Base-by-base conservation (phyloP, 1,140 invertebrate species). In the Muscidifurax raptorellus region DNA sequence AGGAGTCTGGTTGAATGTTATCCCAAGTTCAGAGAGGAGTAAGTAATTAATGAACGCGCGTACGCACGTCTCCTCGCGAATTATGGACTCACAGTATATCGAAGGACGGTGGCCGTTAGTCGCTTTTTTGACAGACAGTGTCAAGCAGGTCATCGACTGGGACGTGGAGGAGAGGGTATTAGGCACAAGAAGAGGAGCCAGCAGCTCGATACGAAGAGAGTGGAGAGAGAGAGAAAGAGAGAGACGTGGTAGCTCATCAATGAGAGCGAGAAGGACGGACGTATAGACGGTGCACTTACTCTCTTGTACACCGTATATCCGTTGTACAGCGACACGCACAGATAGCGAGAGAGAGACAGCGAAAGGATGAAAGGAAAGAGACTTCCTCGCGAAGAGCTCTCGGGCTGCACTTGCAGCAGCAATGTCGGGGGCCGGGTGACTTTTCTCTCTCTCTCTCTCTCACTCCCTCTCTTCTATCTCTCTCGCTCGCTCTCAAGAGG, bases 71-170 rank as follows among this genome's bases (percentile, higher is more conserved):
- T 40, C 36, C 36, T 10, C 7, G 36, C 7, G 7, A 40, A 40
- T 9, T 6, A 40, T 40, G 36, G 36, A 40, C 7, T 40, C 36
- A 10, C 7, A 40, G 36, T 40, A 40, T 40, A 40, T 40, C 28
- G 27, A 81, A 74, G 30, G 32, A 64, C 72, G 82, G 30, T 36
- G 30, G 1, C 28, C 10, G 30, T 25, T 3, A 44, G 28, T 15
- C 18, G 82, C 66, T 22, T 78, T 84, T 84, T 84, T 84, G 83
- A 84, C 83, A 84, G 44, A 27, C 44, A 47, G 40, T 84, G 77
- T 84, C 83, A 80, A 84, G 30, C 76, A 32, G 77, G 77, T 84
- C 83, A 84, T 84, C 83, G 83, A 84, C 83, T 84, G 83, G 15
- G 76, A 74, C 32, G 67, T 72, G 67, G 76, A 47, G 67, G 66